Evolutionary conservation across 2,888 invertebrate species (phyloP), one percentile per base, ranked within the genome.

Genomic region (Gnatocerus cornutus): DNA sequence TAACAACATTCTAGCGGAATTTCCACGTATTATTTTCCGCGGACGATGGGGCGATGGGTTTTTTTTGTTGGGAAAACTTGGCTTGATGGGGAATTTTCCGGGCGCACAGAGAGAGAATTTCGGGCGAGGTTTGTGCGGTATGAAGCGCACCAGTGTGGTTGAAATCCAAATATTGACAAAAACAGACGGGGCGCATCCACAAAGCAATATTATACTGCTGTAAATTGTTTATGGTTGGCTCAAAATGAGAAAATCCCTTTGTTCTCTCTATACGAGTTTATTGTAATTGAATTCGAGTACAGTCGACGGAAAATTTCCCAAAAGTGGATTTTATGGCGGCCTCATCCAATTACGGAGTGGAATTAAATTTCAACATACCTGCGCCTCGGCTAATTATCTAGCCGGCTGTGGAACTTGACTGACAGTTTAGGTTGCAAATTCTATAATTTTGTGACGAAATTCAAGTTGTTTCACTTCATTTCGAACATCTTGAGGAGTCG

Each of bases 131-230:
- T 12, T 4, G 55, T 56, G 21, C 43, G 50, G 50, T 50, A 29
- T 29, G 37, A 55, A 58, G 46, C 48, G 61, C 12, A 41, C 41
- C 48, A 30, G 75, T 77, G 79, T 75, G 79, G 79, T 77, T 73
- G 73, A 71, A 77, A 77, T 65, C 76, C 78, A 79, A 80, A 80
- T 80, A 80, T 80, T 80, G 80, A 80, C 80, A 74, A 71, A 78
- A 75, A 76, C 75, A 73, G 74, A 77, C 73, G 71, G 77, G 76
- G 73, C 73, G 73, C 73, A 75, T 72, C 75, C 77, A 79, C 79
- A 79, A 80, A 79, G 79, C 78, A 75, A 78, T 79, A 80, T 80
- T 79, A 78, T 78, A 74, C 73, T 74, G 70, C 76, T 76, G 75
- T 76, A 78, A 78, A 79, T 79, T 80, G 46, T 46, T 46, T 46